A percentile compares a stretch with the other conserved stretches of the same genome.
These are phyloP conservation scores for Anhinga anhinga DNA, from an alignment of 2,113 vertebrate species.

Conservation along the genomic window DNA sequence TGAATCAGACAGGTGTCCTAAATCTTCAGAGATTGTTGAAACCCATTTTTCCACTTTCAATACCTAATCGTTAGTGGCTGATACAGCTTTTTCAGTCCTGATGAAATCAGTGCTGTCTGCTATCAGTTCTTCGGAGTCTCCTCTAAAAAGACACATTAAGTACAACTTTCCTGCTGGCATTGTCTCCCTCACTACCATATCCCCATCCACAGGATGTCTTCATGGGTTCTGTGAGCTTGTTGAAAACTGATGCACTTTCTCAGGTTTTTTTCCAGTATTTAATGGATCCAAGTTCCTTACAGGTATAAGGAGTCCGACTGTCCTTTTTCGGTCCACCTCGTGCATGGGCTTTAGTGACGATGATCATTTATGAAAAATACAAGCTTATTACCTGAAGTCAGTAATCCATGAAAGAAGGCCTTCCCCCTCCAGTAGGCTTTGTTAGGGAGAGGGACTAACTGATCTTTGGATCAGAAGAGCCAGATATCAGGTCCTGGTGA, in stretches of 20 bases:
- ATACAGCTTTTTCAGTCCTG: neutral
- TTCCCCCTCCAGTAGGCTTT: neutral
- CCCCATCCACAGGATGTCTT: accelerated
- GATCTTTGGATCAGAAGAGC: neutral
- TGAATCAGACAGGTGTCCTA: neutral
- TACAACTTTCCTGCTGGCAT: neutral
- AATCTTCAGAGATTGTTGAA: neutral
- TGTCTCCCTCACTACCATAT: neutral
- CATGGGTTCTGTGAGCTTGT: neutral
- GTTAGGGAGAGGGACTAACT: neutral
- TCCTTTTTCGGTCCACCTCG: neutral
- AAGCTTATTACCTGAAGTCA: neutral
- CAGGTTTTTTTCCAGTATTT: neutral
- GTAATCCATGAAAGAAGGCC: neutral
- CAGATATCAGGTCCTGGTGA: neutral
- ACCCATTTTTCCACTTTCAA: neutral
- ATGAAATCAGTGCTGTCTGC: neutral
- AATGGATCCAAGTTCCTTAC: neutral
- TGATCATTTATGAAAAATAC: neutral
- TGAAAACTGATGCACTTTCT: neutral
- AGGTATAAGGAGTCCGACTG: neutral
- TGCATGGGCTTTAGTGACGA: neutral
- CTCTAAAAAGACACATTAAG: neutral
- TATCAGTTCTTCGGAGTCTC: neutral
- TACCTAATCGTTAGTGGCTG: neutral